Base-by-base conservation (phyloP, 2,797 vertebrate genomes). In the Hafferia zeledoni region DNA sequence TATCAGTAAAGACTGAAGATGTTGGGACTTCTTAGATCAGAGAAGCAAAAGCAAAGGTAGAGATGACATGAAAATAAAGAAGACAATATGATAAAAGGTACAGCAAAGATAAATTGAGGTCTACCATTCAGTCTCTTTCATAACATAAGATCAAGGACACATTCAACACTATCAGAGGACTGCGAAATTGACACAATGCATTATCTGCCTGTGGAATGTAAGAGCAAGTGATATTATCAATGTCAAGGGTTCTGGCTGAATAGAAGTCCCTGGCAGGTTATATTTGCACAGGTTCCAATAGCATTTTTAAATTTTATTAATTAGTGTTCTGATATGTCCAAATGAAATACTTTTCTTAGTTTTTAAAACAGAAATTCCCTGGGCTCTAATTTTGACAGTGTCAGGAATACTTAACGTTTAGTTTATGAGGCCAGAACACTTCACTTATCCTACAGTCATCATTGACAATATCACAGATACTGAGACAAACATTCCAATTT, bases 41-140 rank as follows among this genome's bases (percentile, higher is more conserved):
- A 92, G 82, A 56, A 89, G 80, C 39, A 86, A 96, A 92, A 95
- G 68, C 28, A 92, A 87, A 96, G 78, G n/a, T 18, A 89, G 72
- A 85, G 53, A 72, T 0, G n/a, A 78, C 37, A 60, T 13, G 60
- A 91, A 96, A 95, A 94, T 69, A 93, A 94, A 83, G 83, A 84
- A 16, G 79, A 92, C 82, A 94, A 95, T 91, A 91, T 13, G 87
- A 95, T 95, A 89, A 96, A 97, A 96, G 82, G 44, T 59, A 81
- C 27, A 83, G 72, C 22, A 95, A 60, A 96, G 87, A 92, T 92
- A 63, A 95, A 92, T 80, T 24, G 2, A 71, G 60, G 50, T 71
- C 89, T 94, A 87, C 76, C 28, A 67, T 91, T 88, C 84, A 88
- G 69, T 81, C 17, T 72, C 82, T 93, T 91, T 93, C 82, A 75